These are phyloP conservation scores for Odontophorus gujanensis DNA, from an alignment of 2,113 vertebrate species.

Conservation along the genomic window DNA sequence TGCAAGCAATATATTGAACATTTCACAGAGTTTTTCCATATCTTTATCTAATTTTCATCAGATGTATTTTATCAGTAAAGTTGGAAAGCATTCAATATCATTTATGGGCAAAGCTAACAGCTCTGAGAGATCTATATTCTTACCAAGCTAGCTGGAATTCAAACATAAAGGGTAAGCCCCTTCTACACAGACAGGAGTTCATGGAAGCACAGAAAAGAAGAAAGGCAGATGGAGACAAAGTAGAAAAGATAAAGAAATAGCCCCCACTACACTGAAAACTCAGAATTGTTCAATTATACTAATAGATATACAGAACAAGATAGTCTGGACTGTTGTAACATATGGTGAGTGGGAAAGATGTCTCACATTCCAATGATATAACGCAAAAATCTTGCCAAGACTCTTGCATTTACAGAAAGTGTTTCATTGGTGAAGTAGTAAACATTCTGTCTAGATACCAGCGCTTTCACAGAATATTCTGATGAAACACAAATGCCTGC, in stretches of 20 bases:
- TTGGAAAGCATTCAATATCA: background rate
- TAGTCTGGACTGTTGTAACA: background rate
- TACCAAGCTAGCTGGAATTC: background rate
- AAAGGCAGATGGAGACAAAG: background rate
- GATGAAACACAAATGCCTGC: conserved; percentile 50
- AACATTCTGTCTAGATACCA: conserved; percentile 26
- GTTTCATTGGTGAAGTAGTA: conserved; percentile 49
- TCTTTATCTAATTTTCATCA: background rate
- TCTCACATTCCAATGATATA: conserved; percentile 52
- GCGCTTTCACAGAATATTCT: conserved; percentile 30
- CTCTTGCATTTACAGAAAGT: conserved; percentile 14
- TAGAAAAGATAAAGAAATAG: background rate
- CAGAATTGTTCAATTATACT: background rate
- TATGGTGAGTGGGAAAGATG: conserved; percentile 20
- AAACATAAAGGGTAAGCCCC: background rate
- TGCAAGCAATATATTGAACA: background rate
- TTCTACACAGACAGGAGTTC: background rate
- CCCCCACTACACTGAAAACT: background rate
- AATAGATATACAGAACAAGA: background rate
- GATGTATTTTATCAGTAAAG: background rate
- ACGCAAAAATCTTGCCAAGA: conserved; percentile 30
- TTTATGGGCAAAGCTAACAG: background rate
- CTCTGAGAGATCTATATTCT: background rate
- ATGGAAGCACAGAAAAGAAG: background rate
- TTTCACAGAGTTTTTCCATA: background rate